phyloP scores from a whole-genome alignment of 2,797 vertebrate genomes.

The Pantherophis alleghaniensis region DNA sequence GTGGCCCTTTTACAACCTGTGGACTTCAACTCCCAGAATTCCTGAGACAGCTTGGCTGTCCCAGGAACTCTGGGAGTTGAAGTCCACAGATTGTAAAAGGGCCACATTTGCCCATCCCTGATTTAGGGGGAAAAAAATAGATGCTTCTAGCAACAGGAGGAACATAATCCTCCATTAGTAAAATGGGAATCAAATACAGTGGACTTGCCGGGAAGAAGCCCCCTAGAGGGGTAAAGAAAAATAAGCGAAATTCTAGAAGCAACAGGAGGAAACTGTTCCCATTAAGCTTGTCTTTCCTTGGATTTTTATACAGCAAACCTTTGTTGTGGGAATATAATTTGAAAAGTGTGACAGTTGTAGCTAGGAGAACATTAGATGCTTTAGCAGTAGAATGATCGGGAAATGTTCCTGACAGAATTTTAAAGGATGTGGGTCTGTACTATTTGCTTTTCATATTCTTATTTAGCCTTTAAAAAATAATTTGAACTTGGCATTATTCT shows the following conservation, averaged over 20 bases:
- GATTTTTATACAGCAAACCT: background rate
- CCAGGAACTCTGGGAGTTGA: too few species aligned
- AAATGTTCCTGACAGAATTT: background rate
- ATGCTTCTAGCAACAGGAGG: background rate
- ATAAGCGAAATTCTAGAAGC: background rate
- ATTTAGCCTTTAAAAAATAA: background rate
- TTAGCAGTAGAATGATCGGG: background rate
- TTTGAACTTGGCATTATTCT: background rate
- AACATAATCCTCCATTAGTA: background rate
- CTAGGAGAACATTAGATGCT: background rate
- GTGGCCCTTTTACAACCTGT: too few species aligned
- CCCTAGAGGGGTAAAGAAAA: background rate
- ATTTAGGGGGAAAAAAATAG: background rate
- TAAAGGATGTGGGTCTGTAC: background rate
- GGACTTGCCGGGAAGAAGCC: background rate
- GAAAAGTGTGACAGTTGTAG: background rate
- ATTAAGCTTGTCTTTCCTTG: background rate
- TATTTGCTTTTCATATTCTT: background rate
- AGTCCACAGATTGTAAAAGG: too few species aligned
- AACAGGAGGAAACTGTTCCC: background rate
- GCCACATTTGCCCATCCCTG: too few species aligned
- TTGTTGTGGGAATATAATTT: background rate
- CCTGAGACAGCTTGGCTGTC: too few species aligned
- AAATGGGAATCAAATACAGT: background rate
- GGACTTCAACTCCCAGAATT: too few species aligned